Evolutionary conservation across 2,113 vertebrate genomes (phyloP), one percentile per base, ranked within the genome.

Genomic region (Peromyscus maniculatus): DNA sequence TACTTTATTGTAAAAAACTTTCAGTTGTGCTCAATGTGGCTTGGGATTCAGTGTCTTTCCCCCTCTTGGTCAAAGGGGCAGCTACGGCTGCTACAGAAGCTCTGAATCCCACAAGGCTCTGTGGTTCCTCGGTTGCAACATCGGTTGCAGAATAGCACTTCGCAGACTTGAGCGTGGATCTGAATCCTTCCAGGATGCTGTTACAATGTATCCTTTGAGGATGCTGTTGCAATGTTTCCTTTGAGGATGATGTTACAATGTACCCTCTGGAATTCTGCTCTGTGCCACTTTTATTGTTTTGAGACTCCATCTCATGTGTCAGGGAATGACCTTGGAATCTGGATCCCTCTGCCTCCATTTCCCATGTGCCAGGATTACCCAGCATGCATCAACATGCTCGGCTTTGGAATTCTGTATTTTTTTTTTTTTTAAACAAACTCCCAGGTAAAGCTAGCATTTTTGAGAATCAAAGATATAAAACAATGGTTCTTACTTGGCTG

Each of bases 391-490:
- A 36, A 46, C 39, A 49, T 67, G 28, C 64, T 31, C 5, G 19
- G 31, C 26, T 87, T 87, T 46, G 39, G 17, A 49, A 49, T 62
- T 79, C 28, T 94, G 33, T 57, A 87, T 94, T 84, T n/a, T 71
- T 72, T 84, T n/a, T 71, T 72, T 69, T 90, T 74, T 43, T 4
- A 84, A 91, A 87, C 22, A 52, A 74, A 57, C 74, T 59, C n/a
- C 11, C 9, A 26, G 66, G 26, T 79, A 80, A 52, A 57, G 74
- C 46, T 64, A 33, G 52, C 5, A 52, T 52, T 52, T 82, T 78
- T 72, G 79, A 92, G 55, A 92, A 92, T 74, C 55, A 91, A 71
- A 95, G 75, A 52, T 88, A 22, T 79, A 59, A 93, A 95, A 69
- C 43, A 94, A 26, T 0, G 7, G 8, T 67, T 93, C 21, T 78